phyloP scores from a whole-genome alignment of 2,797 vertebrate genomes.

The Schizothorax lantsangensis region DNA sequence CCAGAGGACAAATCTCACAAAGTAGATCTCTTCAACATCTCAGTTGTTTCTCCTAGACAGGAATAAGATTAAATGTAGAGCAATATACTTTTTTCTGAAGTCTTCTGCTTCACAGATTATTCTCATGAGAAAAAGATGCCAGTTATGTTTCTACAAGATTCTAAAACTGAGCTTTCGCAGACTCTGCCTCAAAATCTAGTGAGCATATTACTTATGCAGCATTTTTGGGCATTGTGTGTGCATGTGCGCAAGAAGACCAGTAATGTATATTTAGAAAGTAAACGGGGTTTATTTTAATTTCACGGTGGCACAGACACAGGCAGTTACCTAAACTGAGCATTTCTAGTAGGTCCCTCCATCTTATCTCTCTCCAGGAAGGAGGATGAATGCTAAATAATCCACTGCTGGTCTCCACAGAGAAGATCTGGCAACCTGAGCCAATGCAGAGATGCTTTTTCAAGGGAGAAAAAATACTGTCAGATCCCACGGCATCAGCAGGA shows the following conservation, averaged over 20 bases:
- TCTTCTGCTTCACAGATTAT: neutral
- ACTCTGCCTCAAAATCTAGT: neutral
- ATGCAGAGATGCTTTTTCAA: neutral
- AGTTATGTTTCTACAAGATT: neutral
- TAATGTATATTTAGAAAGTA: neutral
- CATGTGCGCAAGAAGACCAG: neutral
- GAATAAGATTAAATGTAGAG: no score
- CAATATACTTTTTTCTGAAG: neutral
- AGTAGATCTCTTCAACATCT: slow-evolving; percentile 24
- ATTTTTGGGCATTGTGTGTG: neutral
- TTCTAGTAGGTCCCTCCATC: neutral
- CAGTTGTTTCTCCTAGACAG: slow-evolving; percentile 31
- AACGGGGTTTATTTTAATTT: neutral
- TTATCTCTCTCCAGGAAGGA: slow-evolving; percentile 1
- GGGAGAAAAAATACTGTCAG: slow-evolving; percentile 30
- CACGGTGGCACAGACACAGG: neutral
- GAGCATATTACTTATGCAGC: neutral
- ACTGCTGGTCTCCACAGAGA: slow-evolving; percentile 33
- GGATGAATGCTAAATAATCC: slow-evolving; percentile 8
- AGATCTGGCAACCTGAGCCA: slow-evolving; percentile 13
- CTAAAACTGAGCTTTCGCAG: neutral
- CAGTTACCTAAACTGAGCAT: neutral
- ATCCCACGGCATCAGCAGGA: slow-evolving; percentile 43
- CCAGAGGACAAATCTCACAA: slow-evolving; percentile 38
- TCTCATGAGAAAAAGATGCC: neutral